Evolutionary conservation across 2,888 invertebrate species (phyloP), one percentile per base, ranked within the genome.

Genomic region (Linnaemya tessellans): DNA sequence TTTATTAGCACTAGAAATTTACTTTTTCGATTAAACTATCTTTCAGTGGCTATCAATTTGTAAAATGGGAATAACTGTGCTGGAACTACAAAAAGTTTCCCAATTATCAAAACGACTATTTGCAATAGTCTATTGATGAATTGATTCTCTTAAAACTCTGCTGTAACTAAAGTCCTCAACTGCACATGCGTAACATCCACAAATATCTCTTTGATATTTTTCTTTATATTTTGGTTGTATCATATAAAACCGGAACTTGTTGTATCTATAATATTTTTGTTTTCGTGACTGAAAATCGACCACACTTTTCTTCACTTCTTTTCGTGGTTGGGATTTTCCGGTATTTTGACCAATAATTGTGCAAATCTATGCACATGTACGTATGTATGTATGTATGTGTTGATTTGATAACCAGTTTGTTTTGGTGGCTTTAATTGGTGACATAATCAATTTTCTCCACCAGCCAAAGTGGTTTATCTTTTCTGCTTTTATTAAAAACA

Each of bases 391-490:
- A 13, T 64, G 35, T 41, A 13, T 25, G 13, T n/a, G 15, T 73
- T 78, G 30, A 30, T 84, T 81, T 67, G 79, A 75, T 82, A 89
- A 90, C 90, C 87, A 78, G 82, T 89, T 90, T 88, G 60, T 84
- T 70, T 77, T 85, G n/a, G n/a, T n/a, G 86, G 87, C 87, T 82
- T 89, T 87, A 86, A 65, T 73, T 87, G 68, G 83, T 84, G 83
- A 83, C 80, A 84, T 86, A 86, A 83, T 84, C 73, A 64, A 56
- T 60, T 83, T 80, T 74, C 54, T 30, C 22, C 60, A 77, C 71
- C 60, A 68, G 77, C 78, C 70, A 30, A 43, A 20, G 56, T 13
- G 22, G 79, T 75, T 71, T 78, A 35, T 51, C 7, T 41, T 77
- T 62, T 64, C 8, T 71, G 38, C 51, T 15, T 30, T 38, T 64